Percentiles rank a stretch among this genome's conserved stretches.
Evolutionary conservation across 2,797 vertebrate genomes (phyloP).

Genomic region (Coreius guichenoti): DNA sequence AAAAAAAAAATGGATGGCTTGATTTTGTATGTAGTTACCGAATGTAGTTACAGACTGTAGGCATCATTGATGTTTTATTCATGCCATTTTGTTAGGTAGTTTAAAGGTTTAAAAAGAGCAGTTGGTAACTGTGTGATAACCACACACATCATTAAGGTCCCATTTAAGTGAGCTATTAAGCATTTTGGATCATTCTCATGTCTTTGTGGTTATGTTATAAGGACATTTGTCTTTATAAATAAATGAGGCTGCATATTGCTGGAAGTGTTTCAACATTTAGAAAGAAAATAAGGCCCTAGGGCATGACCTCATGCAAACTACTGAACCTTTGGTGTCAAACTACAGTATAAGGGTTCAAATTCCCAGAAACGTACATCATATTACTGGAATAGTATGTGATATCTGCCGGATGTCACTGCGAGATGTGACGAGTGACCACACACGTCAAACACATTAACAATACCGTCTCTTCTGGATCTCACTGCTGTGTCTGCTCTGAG

Average conservation of each 20-base stretch:
- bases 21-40: background rate
- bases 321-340: background rate
- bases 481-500: background rate
- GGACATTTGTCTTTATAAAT: background rate
- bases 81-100: background rate
- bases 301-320: background rate
- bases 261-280: background rate
- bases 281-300: background rate
- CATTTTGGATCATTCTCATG: background rate
- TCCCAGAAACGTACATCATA: background rate
- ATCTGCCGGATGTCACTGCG: background rate
- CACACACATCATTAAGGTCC: constrained; percentile 2
- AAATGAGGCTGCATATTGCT: background rate
- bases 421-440: constrained; percentile 2
- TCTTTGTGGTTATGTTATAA: background rate
- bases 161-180: background rate
- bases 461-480: background rate
- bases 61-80: constrained; percentile 6
- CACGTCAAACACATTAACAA: background rate
- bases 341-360: background rate
- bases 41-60: background rate
- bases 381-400: background rate
- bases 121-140: constrained; percentile 26
- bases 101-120: constrained; percentile 12
- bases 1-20: background rate